These are phyloP conservation scores for Dicaeum eximium DNA, from an alignment of 2,113 vertebrate species.

Conservation along the genomic window DNA sequence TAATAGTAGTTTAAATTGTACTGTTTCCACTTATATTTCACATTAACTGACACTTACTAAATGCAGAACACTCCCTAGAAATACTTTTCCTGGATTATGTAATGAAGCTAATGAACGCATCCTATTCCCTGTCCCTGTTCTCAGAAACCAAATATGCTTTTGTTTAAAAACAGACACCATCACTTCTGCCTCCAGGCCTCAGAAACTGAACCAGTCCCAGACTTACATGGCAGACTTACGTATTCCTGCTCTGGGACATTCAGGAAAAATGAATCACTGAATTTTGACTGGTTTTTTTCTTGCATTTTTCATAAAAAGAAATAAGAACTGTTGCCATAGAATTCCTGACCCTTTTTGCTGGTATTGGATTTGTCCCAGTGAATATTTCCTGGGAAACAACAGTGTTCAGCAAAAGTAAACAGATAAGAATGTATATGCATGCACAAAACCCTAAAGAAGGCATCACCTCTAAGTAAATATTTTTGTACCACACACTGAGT, in stretches of 20 bases:
- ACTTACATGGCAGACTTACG: constrained; percentile 28
- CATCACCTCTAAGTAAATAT: neutral
- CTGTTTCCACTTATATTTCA: constrained; percentile 27
- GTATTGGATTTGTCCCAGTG: constrained; percentile 22
- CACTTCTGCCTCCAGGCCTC: constrained; percentile 27
- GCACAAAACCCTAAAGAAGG: neutral
- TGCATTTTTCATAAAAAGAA: neutral
- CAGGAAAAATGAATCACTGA: constrained; percentile 44
- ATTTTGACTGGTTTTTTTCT: neutral
- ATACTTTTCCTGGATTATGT: constrained; percentile 55
- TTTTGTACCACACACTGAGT: neutral
- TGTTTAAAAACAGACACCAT: constrained; percentile 25
- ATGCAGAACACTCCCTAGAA: constrained; percentile 49
- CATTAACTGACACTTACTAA: constrained; percentile 27
- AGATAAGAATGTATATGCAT: neutral
- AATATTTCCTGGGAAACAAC: neutral
- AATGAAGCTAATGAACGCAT: constrained; percentile 36
- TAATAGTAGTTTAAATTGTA: neutral
- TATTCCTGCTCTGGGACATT: neutral
- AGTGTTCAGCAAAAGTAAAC: neutral
- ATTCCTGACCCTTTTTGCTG: constrained; percentile 48
- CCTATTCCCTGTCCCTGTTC: constrained; percentile 27
- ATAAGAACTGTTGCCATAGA: constrained; percentile 16
- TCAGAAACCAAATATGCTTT: constrained; percentile 59
- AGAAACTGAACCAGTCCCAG: constrained; percentile 9